phyloP scores from a whole-genome alignment of 2,888 invertebrate species.

The Phrixothrix hirtus region DNA sequence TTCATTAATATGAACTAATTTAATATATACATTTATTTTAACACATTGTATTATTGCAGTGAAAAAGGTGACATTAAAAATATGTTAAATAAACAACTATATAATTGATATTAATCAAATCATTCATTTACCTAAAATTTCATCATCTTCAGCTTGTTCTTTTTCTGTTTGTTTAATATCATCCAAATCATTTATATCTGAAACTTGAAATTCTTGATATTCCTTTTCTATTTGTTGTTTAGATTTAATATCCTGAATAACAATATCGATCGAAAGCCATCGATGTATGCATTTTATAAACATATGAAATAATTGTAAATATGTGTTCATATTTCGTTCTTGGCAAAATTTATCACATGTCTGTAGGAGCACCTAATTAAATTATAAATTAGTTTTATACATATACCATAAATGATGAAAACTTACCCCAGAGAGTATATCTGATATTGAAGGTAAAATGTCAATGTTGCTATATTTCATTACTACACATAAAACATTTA shows the following conservation, averaged over 20 bases:
- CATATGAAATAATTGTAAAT: conserved; percentile 71
- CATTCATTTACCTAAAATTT: neutral
- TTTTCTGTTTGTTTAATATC: conserved; percentile 51
- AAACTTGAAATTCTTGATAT: conserved; percentile 42
- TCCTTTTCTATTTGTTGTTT: conserved; percentile 44
- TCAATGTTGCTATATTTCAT: conserved; percentile 70
- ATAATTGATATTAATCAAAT: no score
- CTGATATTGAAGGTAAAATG: conserved; percentile 67
- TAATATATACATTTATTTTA: no score
- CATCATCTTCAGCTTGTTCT: conserved; percentile 57
- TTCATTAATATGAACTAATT: no score
- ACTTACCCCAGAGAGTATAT: conserved; percentile 71
- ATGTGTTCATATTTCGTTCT: conserved; percentile 63
- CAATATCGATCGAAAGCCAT: conserved; percentile 57
- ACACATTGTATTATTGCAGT: no score
- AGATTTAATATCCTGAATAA: conserved; percentile 42
- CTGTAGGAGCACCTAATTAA: conserved; percentile 65
- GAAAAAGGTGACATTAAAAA: no score
- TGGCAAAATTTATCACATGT: conserved; percentile 62
- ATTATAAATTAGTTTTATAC: no score
- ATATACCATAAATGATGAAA: no score
- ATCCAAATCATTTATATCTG: conserved; percentile 48
- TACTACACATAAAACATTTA: conserved; percentile 73
- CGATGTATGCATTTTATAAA: conserved; percentile 66
- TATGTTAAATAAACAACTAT: no score